Base-by-base conservation (phyloP, 2,113 vertebrate genomes). In the Anolis carolinensis region DNA sequence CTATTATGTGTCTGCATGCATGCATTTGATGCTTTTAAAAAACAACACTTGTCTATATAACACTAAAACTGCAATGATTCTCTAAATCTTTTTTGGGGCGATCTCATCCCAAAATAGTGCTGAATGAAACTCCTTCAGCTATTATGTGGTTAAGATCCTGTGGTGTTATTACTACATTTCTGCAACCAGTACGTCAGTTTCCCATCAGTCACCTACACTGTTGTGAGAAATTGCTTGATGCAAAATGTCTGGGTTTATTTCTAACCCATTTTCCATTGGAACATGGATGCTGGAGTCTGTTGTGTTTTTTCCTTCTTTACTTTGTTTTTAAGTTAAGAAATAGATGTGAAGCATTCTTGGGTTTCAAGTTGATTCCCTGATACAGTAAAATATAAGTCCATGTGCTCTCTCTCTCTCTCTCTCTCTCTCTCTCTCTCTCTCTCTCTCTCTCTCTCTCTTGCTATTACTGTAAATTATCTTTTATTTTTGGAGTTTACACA, bases 101-200 rank as follows among this genome's bases (percentile, higher is more conserved):
- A 32, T 21, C 20, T 36, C 30, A 39, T 23, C 36, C 13, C 23
- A 76, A 50, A 84, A 55, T 7, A 21, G 62, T 23, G 59, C 62
- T 63, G 74, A 0, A 59, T 21, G 55, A 93, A 86, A 87, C 71
- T 21, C 73, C 81, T 79, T 91, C 23, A 89, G 83, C n/a, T 81
- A 68, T 88, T 74, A 88, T 36, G 27, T 44, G 74, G 50, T 65
- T 59, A 82, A 86, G 84, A 81, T 90, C 87, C 86, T 84, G 77
- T 0, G 78, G 93, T 96, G 92, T 92, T 96, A 62, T 88, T 86
- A 82, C 79, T 36, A 59, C 68, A 23, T 68, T 88, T 92, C 86
- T 90, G 83, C 85, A 63, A 27, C 87, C n/a, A 79, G 30, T 48
- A 48, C 1, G 78, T 11, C 72, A 81, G 52, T 88, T 82, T 86